Evolutionary conservation across 2,113 vertebrate species (phyloP), one percentile per base, ranked within the genome.

Genomic region (Corythoichthys intestinalis): DNA sequence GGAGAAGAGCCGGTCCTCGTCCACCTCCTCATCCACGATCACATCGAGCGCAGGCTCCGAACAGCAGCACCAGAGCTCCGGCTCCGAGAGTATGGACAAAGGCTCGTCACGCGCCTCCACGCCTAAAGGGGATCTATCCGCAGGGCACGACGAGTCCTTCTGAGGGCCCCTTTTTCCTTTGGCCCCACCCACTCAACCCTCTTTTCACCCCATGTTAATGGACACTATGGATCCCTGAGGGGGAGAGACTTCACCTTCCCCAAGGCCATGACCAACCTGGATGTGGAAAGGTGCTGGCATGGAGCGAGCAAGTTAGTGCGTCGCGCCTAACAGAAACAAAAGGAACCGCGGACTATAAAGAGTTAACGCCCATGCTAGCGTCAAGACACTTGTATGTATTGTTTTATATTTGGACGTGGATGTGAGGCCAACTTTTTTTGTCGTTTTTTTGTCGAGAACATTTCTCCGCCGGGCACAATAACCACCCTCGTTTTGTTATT

Each of bases 371-470:
- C 91, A 88, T 44, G 54, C 49, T 94, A 93, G 88, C 93, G 93
- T 94, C 94, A 92, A 94, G 93, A 94, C 94, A 94, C 94, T 94
- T 96, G 95, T 98, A 95, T 92, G 94, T 98, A 95, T 97, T 95
- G 94, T 98, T 98, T 99, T 98, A 94, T 98, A 98, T 95, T 95
- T 94, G 94, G 96, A 96, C 89, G 94, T 98, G 94, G 95, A 96
- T 94, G 94, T 98, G 94, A 94, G 94, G 94, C 95, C 94, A 94
- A 96, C 93, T 95, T 87, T 87, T 94, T 56, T 41, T 91, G 93
- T 94, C 94, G 94, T 91, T 94, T 94, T 28, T 89, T 90, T 86
- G 71, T 85, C 86, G 83, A 87, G 84, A 90, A 88, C 85, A 92
- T 90, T 93, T 81, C 94, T 94, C 93, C 93, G 91, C 94, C 94